Base-by-base conservation (phyloP, 2,113 vertebrate species). In the Noctilio leporinus region DNA sequence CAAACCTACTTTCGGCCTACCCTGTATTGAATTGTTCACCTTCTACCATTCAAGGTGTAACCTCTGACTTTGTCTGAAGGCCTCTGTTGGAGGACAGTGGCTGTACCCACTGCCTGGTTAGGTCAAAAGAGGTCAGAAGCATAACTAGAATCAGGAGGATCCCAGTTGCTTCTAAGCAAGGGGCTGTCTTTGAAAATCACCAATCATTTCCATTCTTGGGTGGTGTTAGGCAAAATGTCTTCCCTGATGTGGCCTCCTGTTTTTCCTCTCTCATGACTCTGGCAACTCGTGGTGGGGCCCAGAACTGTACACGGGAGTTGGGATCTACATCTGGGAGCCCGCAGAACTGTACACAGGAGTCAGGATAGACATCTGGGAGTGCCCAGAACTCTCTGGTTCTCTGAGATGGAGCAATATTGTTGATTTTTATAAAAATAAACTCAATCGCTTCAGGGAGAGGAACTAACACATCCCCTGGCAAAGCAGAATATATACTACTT, bases 361-460 rank as follows among this genome's bases (percentile, higher is more conserved):
- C 30, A n/a, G 38, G 33, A 38, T 40, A 10, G 15, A 20, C 86
- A 65, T 86, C 86, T 93, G 91, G 83, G 45, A 88, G 89, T n/a
- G 77, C 70, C 92, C 72, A 94, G 72, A 70, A 59, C 35, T 38
- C 33, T 35, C 7, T 3, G 10, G 78, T 59, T 40, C 84, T 86
- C 30, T 20, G 45, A n/a, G 59, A 86, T 1, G 65, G 35, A 22
- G 26, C 28, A 65, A 43, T 11, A 40, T 3, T n/a, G 28, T 35
- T 86, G 72, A 86, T 55, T 96, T 96, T 93, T 86, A 94, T 49
- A n/a, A 85, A 14, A 77, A 89, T 57, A 85, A 96, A 95, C 49
- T 73, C 67, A 92, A 85, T 64, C 55, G 38, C 43, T 81, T 69
- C 86, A 72, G 78, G 19, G 45, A 86, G 82, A 95, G 40, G 28